phyloP scores from a whole-genome alignment of 2,888 invertebrate species.

The Yponomeuta cagnagella region DNA sequence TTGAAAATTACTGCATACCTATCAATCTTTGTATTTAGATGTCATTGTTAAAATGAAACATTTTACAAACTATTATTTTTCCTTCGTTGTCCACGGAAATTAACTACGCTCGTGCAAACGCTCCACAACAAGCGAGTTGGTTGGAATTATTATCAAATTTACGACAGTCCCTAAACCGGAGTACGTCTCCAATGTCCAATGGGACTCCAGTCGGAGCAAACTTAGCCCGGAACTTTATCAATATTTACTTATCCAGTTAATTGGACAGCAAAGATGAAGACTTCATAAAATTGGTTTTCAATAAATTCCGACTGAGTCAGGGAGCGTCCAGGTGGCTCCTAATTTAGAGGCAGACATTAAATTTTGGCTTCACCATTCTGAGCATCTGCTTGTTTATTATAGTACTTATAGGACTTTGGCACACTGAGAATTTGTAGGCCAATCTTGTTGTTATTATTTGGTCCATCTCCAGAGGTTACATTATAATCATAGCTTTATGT shows the following conservation, averaged over 20 bases:
- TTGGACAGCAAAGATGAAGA: not conserved
- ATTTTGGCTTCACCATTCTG: not conserved
- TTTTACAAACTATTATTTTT: too few species aligned
- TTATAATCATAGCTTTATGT: too few species aligned
- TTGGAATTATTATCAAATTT: conserved; percentile 14
- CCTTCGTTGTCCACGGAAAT: too few species aligned
- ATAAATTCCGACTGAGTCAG: not conserved
- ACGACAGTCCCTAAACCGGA: conserved; percentile 4
- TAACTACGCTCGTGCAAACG: conserved; percentile 6
- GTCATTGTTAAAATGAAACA: too few species aligned
- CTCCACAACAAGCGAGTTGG: not conserved
- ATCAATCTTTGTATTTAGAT: too few species aligned
- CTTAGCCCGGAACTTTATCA: conserved; percentile 3
- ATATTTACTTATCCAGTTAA: conserved; percentile 10
- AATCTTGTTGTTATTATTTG: too few species aligned
- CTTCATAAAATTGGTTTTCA: not conserved
- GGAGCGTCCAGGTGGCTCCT: not conserved
- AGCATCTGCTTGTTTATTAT: not conserved
- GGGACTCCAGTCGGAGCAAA: not conserved
- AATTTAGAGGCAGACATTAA: not conserved
- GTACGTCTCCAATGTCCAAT: conserved; percentile 5
- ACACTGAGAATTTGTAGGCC: too few species aligned
- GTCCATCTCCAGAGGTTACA: too few species aligned
- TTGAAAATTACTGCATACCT: too few species aligned
- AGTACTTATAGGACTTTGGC: not conserved